Conservation (phyloP, 2,797 vertebrate species). For the Poecile montanus region DNA sequence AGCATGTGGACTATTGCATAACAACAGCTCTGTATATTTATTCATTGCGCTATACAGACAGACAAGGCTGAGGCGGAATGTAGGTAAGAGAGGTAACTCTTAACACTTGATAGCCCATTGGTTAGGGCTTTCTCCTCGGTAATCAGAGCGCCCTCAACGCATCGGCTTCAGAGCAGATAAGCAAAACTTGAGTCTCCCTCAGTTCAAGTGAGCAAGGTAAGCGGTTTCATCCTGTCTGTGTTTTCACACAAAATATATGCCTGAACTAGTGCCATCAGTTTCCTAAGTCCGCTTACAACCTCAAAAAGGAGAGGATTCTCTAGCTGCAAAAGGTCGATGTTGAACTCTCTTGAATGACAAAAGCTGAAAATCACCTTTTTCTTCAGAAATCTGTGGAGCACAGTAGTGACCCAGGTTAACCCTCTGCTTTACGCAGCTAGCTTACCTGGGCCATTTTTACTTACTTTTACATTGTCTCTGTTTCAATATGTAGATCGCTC, state of each 20-base stretch:
- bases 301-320: not conserved
- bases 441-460: not conserved
- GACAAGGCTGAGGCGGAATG: not conserved
- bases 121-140: not conserved
- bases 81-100: not conserved
- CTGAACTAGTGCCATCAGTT: not conserved
- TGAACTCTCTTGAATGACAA: accelerated
- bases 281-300: not conserved
- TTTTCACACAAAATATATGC: not conserved
- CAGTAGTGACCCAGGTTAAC: not conserved
- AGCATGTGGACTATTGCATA: not conserved
- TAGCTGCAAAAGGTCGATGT: not conserved
- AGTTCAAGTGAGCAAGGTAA: not conserved
- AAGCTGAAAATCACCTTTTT: not conserved
- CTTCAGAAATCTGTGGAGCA: not conserved
- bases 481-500: not conserved
- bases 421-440: accelerated
- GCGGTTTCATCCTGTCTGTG: not conserved
- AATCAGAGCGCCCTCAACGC: accelerated
- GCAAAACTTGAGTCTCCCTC: not conserved
- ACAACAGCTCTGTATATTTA: not conserved
- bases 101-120: not conserved
- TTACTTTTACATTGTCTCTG: not conserved
- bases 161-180: not conserved
- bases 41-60: not conserved